Base-by-base conservation (phyloP, 2,888 invertebrate species). In the Phyllotreta cruciferae region DNA sequence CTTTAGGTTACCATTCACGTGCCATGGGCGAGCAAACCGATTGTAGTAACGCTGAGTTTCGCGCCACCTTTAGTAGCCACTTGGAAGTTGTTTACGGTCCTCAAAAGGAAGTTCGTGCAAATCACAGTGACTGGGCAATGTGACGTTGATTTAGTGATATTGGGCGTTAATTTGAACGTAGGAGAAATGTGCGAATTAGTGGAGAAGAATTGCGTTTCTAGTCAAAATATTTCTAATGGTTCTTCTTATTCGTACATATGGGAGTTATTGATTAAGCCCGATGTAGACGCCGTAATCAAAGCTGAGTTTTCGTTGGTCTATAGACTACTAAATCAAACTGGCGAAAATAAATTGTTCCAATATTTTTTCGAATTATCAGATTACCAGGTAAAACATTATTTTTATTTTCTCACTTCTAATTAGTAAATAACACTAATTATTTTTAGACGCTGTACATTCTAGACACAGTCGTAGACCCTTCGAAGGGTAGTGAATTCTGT, bases 51-150 rank as follows among this genome's bases (percentile, higher is more conserved):
- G 1, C 82, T 96, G 4, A 88, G 90, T 75, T 95, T 96, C 82
- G 86, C 90, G 6, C 90, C 94, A 0, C 96, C 96, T 0, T 87
- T 97, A 78, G 86, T 87, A 71, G 87, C 92, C 0, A 86, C 87
- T 0, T 92, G 93, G 85, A 88, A 92, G 56, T 84, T 97, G 9
- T 91, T 94, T 65, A 95, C 96, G 0, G 91, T 92, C 0, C 87
- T 90, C 72, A 86, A 88, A n/a, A 84, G 92, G 70, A 96, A 96
- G 82, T 95, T 93, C 75, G 79, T 96, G 11, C 93, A 95, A 79
- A 87, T 95, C 34, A 85, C 88, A 39, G 85, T 90, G 3, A 86
- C 87, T 4, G 90, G 91, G 42, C 80, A 85, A 42, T 78, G 77
- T 56, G 77, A 79, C 37, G 73, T 72, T 50, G 74, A 73, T 56